Evolutionary conservation across 1,140 invertebrate genomes (phyloP), one percentile per base, ranked within the genome.

Genomic region (Philaenus spumarius): DNA sequence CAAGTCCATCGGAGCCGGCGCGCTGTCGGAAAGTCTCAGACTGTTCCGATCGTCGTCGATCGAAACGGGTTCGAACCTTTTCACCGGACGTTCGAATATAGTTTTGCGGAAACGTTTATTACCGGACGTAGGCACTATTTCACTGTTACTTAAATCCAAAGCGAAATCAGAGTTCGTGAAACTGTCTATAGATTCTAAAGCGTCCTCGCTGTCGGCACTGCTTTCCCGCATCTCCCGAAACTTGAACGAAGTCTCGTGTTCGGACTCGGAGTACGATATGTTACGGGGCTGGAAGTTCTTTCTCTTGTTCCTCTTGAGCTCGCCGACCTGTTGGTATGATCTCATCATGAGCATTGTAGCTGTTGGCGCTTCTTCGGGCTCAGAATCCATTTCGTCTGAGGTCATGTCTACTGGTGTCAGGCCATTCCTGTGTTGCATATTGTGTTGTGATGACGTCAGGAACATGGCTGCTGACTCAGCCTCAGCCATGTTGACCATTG

Each of bases 211-310:
- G 17, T 58, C 56, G 17, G 45, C 45, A 24, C 46, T 51, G 30
- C 56, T 58, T 15, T 53, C 50, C n/a, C 17, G 34, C 9, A 12
- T 30, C 17, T 17, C 22, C 6, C 50, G 5, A 9, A 30, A 30
- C 30, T 35, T 14, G 50, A 19, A 53, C n/a, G n/a, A n/a, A 1
- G 37, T 30, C 15, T 50, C 63, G 23, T 63, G 61, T 26, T 68
- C 65, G 20, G 64, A 65, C 14, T 65, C 66, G 26, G 65, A 63
- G 37, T 66, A 67, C 26, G 68, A 66, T 40, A 77, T 76, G 64
- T 75, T 77, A 22, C 74, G 64, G 0, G 76, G 76, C 59, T 75
- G 68, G 64, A 77, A 77, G 63, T 77, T 77, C 60, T 77, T 77
- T 43, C 76, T 61, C 56, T 78, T 78, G 67, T 78, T 77, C 43